phyloP scores from a whole-genome alignment of 2,797 vertebrate species.

The Lithobates sylvaticus region DNA sequence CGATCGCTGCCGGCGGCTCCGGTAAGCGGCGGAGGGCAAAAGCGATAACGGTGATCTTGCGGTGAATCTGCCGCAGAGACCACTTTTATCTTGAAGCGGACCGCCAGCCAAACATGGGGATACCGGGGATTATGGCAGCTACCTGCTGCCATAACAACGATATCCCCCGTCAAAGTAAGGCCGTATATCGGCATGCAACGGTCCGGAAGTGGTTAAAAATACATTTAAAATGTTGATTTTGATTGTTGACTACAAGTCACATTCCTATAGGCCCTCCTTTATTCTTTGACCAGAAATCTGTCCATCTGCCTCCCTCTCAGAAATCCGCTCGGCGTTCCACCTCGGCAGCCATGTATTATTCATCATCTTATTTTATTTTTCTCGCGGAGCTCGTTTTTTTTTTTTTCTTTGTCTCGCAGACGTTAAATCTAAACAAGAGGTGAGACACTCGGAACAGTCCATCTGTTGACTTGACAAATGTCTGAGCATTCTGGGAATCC shows the following conservation, averaged over 20 bases:
- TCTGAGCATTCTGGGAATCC: conserved; percentile 41
- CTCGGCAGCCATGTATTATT: conserved; percentile 11
- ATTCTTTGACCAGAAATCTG: background rate
- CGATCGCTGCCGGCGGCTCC: too few species aligned
- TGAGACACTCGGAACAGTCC: conserved; percentile 23
- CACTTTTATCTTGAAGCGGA: too few species aligned
- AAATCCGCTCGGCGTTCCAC: background rate
- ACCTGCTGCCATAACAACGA: too few species aligned
- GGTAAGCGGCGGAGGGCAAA: too few species aligned
- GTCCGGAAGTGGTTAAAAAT: too few species aligned
- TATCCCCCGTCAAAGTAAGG: too few species aligned
- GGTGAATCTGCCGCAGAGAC: too few species aligned
- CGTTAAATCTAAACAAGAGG: conserved; percentile 32
- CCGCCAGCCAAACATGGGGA: too few species aligned
- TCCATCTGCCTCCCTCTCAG: background rate
- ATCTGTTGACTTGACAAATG: conserved; percentile 41
- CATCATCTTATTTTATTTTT: background rate
- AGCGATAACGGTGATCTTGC: too few species aligned
- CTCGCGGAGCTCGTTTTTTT: background rate
- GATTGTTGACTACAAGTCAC: background rate
- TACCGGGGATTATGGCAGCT: too few species aligned
- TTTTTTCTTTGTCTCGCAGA: background rate
- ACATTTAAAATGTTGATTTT: background rate
- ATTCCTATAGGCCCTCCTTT: background rate
- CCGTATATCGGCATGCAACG: too few species aligned